Conservation (phyloP, 2,113 vertebrate genomes). For the Dipodomys merriami region DNA sequence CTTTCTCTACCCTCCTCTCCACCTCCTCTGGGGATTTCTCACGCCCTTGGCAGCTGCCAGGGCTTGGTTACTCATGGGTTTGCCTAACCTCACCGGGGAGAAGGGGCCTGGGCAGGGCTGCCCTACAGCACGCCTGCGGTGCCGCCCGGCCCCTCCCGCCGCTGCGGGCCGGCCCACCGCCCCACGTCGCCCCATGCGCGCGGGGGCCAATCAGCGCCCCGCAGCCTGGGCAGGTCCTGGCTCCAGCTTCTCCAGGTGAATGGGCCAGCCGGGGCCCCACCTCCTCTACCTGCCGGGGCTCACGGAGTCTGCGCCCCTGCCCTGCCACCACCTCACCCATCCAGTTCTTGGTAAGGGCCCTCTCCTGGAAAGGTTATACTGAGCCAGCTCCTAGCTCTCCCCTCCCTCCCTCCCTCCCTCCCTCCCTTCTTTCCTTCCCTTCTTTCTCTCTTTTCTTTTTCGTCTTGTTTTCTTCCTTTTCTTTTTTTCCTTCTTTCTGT, state of each 20-base stretch:
- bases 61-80: neutral
- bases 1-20: neutral
- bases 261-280: neutral
- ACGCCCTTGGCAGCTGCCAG: slow-evolving; percentile 59
- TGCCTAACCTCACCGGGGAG: slow-evolving; percentile 34
- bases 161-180: slow-evolving; percentile 35
- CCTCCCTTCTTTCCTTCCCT: no score
- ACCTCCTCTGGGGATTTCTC: slow-evolving; percentile 36
- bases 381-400: no score
- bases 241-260: neutral
- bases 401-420: no score
- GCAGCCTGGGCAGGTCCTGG: slow-evolving; percentile 20
- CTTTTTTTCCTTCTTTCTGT: no score
- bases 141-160: neutral
- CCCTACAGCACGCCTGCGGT: neutral
- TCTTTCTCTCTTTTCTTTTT: no score
- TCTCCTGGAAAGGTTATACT: accelerated
- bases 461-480: no score
- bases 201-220: slow-evolving; percentile 70
- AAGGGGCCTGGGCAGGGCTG: neutral
- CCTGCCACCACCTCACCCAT: slow-evolving; percentile 25
- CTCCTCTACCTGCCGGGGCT: neutral
- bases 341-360: slow-evolving; percentile 19
- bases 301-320: accelerated
- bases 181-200: slow-evolving; percentile 79